Evolutionary conservation across 2,113 vertebrate genomes (phyloP), one percentile per base, ranked within the genome.

Genomic region (Hyaena hyaena): DNA sequence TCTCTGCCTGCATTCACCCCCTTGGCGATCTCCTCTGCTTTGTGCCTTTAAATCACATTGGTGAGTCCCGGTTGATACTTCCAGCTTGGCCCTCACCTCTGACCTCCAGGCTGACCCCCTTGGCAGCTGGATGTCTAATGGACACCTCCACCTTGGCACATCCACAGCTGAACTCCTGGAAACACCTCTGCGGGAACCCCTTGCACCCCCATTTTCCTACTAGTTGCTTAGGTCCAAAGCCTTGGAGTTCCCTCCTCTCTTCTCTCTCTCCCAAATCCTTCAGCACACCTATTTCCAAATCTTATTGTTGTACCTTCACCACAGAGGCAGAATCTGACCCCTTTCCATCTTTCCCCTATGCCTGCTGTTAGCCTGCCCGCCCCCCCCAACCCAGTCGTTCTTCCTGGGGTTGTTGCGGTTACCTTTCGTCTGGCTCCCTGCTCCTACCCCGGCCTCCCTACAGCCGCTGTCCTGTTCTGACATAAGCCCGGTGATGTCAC

Each of bases 41-140:
- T 3, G 21, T 53, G 92, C 63, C 95, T 97, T 89, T 55, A 95
- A 83, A 58, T 96, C 65, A 61, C 95, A 63, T 12, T 79, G 19
- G 6, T 77, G 63, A 58, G 23, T 58, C n/a, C 48, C 24, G 69
- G 11, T n/a, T 80, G 58, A 35, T 79, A 1, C 43, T 82, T 93
- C 39, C 50, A 88, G 77, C 88, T 48, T 33, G 65, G 71, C n/a
- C 11, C 28, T 68, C 0, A 0, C 31, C 65, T 61, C 43, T 48
- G 50, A 73, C 28, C 33, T 80, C 26, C 26, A 50, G 12, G 65
- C 19, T 73, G 58, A 31, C 45, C 26, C 1, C 0, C 1, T 71
- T 86, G 77, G 85, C 88, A 23, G 24, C 23, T 69, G 43, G n/a
- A 16, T 77, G 16, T 84, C 93, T 83, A 43, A 55, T 19, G 7